These are phyloP conservation scores for Plebejus anna DNA, from an alignment of 2,888 invertebrate species.

Conservation along the genomic window DNA sequence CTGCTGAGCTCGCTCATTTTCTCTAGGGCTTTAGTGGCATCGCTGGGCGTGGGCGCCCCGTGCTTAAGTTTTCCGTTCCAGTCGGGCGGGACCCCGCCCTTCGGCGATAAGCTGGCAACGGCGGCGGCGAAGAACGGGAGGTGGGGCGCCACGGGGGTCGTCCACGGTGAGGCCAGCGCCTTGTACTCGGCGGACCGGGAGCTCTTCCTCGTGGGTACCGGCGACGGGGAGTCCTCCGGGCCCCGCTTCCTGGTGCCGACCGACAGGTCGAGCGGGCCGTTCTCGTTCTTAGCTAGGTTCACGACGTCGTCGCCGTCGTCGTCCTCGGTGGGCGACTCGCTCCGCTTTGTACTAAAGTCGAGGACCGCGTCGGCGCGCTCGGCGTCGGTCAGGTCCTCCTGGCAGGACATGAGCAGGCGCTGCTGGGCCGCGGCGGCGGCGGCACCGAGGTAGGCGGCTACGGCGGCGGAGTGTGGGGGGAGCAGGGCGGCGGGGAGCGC, in stretches of 20 bases:
- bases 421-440: slow-evolving; percentile 87
- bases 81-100: slow-evolving; percentile 80
- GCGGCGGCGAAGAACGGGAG: slow-evolving; percentile 90
- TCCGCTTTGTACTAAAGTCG: slow-evolving; percentile 89
- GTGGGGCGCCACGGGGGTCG: slow-evolving; percentile 87
- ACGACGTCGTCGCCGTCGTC: slow-evolving; percentile 83
- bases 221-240: slow-evolving; percentile 81
- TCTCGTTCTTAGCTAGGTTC: slow-evolving; percentile 85
- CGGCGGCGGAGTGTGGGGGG: slow-evolving; percentile 89
- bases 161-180: slow-evolving; percentile 87
- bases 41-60: slow-evolving; percentile 83
- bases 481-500: slow-evolving; percentile 84
- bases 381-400: slow-evolving; percentile 83
- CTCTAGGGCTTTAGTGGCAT: slow-evolving; percentile 92
- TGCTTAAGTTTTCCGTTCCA: slow-evolving; percentile 92
- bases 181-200: slow-evolving; percentile 84
- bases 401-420: slow-evolving; percentile 87
- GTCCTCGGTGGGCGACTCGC: slow-evolving; percentile 72
- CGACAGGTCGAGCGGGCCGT: slow-evolving; percentile 89
- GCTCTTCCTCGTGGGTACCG: slow-evolving; percentile 83
- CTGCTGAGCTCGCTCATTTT: slow-evolving; percentile 95
- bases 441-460: slow-evolving; percentile 89
- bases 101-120: slow-evolving; percentile 88
- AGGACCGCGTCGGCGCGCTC: slow-evolving; percentile 83
- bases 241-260: slow-evolving; percentile 87